Base-by-base conservation (phyloP, 2,888 invertebrate genomes). In the Melinaea marsaeus region DNA sequence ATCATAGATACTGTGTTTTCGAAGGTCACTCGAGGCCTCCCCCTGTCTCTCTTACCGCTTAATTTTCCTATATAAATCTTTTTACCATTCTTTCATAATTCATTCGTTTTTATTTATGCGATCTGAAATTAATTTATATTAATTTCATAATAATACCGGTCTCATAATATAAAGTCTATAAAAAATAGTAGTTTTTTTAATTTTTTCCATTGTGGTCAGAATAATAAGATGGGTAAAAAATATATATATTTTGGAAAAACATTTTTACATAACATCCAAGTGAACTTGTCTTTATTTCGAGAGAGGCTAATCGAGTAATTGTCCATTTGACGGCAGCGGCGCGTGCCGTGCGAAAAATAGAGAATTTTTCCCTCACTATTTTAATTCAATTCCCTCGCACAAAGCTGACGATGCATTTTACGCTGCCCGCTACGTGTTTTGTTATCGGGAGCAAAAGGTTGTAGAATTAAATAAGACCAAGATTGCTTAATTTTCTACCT, bases 371-470 rank as follows among this genome's bases (percentile, higher is more conserved):
- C 79, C 78, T 81, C 80, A 86, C 84, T 84, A 88, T 88, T 84
- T 86, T 88, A 88, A 88, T 87, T 88, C 86, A 88, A 87, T 88
- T 88, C 85, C 83, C 83, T 75, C 73, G 82, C 79, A 86, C 85
- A 84, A 86, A 69, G 68, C 66, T 67, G 65, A 61, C 58, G 65
- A 64, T 70, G 72, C 72, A 70, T 84, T 85, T 86, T 86, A 81
- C 79, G 76, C 77, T 73, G 73, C 72, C 74, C 69, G 73, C 73
- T 75, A 71, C 71, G 73, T 72, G 70, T 83, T 79, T 83, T 82
- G 79, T 78, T 78, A 74, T 57, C 33, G 80, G 79, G 78, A 80
- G 81, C 79, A 80, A 82, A 81, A 79, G 83, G 82, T 84, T 80
- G 82, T 83, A 77, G 79, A 82, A 84, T 74, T 79, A 81, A 85